Evolutionary conservation across 2,888 invertebrate species (phyloP), one percentile per base, ranked within the genome.

Genomic region (Archips crataeganus): DNA sequence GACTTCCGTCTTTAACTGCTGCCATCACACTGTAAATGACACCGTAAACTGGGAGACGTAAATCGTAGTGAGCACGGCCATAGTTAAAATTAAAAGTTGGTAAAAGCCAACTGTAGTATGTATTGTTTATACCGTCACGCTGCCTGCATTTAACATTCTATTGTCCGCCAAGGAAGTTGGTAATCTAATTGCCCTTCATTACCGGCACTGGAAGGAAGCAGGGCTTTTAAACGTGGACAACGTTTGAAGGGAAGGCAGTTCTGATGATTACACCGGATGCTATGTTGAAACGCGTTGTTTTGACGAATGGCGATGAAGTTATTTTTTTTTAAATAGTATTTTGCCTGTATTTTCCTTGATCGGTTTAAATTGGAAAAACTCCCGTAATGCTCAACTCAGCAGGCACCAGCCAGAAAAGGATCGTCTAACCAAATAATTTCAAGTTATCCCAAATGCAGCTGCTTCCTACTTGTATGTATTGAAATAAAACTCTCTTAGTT

Each of bases 121-220:
- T 83, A 85, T 83, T 80, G 83, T 79, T 79, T 57, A 78, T 79
- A 75, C 74, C 78, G 79, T 78, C 80, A 79, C 76, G 79, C 82
- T 83, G 82, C 83, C 81, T 85, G 85, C 81, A 85, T 92, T 90
- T 90, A 86, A 86, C 88, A 85, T 90, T 87, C 86, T 84, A 90
- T 92, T 92, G 92, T 93, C 80, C 84, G 80, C 79, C 80, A 85
- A 89, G 92, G 92, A 93, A 93, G 88, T 74, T 60, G 60, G 70
- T 84, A 83, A 85, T 87, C 87, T 91, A 91, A 91, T 92, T 91
- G 90, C 86, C 86, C 86, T 87, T 87, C 83, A 84, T 83, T 80
- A 73, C 67, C 32, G 47, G 84, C 84, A 80, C 80, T 84, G 86
- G 86, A 84, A 90, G 90, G 91, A 90, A 92, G 85, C 83, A 75